These are phyloP conservation scores for Arvicanthis niloticus DNA, from an alignment of 2,113 vertebrate genomes.

Conservation along the genomic window DNA sequence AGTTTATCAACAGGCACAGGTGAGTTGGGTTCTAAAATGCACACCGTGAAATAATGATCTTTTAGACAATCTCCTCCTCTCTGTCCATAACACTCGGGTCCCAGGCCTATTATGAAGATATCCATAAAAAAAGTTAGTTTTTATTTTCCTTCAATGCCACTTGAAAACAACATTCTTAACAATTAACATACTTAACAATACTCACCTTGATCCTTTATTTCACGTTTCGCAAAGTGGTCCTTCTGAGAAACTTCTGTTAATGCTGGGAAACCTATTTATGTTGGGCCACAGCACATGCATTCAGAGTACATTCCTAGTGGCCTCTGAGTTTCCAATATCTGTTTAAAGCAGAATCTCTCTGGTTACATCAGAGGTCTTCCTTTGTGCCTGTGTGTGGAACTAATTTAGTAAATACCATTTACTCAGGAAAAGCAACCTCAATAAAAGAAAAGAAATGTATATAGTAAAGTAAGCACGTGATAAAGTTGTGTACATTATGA, in stretches of 20 bases:
- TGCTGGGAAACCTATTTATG: slow-evolving; percentile 25
- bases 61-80: background rate
- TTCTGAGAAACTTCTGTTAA: slow-evolving; percentile 56
- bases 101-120: background rate
- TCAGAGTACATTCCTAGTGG: background rate
- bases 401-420: background rate
- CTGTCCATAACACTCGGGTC: slow-evolving; percentile 18
- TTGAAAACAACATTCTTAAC: slow-evolving; percentile 47
- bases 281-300: background rate
- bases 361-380: background rate
- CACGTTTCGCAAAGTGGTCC: slow-evolving; percentile 44
- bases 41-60: slow-evolving; percentile 32
- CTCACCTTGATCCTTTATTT: slow-evolving; percentile 54
- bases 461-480: background rate
- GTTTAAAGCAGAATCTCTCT: slow-evolving; percentile 15
- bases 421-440: background rate
- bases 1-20: slow-evolving; percentile 31
- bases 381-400: background rate
- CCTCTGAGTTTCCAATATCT: background rate
- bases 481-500: background rate
- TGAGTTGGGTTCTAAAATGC: slow-evolving; percentile 56
- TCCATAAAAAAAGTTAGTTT: background rate
- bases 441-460: slow-evolving; percentile 19
- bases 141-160: slow-evolving; percentile 27
- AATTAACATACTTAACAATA: slow-evolving; percentile 46